phyloP scores from a whole-genome alignment of 2,797 vertebrate species.

The Knipowitschia caucasica region DNA sequence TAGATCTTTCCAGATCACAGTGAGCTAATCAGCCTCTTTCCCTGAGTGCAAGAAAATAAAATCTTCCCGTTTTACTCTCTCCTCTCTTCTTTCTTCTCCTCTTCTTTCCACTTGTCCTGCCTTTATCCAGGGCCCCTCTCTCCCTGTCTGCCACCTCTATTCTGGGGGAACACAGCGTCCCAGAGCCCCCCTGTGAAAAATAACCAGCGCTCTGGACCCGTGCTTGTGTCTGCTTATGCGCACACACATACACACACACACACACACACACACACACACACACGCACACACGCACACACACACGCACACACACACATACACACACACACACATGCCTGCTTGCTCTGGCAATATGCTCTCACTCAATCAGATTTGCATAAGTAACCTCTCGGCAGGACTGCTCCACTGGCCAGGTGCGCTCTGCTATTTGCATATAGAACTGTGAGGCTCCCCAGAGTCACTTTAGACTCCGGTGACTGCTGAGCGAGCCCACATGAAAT shows the following conservation, averaged over 20 bases:
- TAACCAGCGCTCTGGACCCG: conserved; percentile 75
- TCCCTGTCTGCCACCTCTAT: conserved; percentile 69
- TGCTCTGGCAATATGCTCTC: conserved; percentile 94
- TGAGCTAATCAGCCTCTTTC: background rate
- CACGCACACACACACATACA: background rate
- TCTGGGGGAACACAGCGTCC: conserved; percentile 79
- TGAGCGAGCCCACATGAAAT: conserved; percentile 99
- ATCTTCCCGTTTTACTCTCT: conserved; percentile 4
- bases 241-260: conserved; percentile 43
- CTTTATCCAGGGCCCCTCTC: conserved; percentile 19
- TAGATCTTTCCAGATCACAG: background rate
- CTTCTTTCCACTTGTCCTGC: conserved; percentile 13
- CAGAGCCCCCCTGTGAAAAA: conserved; percentile 84
- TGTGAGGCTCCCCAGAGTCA: conserved; percentile 99
- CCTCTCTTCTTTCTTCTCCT: conserved; percentile 30
- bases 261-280: conserved; percentile 45
- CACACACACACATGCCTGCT: conserved; percentile 37
- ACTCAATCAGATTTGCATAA: conserved; percentile 99
- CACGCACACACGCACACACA: conserved; percentile 39
- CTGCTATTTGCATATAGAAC: conserved; percentile 99
- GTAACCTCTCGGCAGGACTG: conserved; percentile 97
- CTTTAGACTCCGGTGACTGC: conserved; percentile 98
- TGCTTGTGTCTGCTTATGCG: conserved; percentile 19
- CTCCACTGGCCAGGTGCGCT: conserved; percentile 98
- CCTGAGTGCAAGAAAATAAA: background rate